phyloP scores from a whole-genome alignment of 2,797 vertebrate genomes.

The Squalus acanthias region DNA sequence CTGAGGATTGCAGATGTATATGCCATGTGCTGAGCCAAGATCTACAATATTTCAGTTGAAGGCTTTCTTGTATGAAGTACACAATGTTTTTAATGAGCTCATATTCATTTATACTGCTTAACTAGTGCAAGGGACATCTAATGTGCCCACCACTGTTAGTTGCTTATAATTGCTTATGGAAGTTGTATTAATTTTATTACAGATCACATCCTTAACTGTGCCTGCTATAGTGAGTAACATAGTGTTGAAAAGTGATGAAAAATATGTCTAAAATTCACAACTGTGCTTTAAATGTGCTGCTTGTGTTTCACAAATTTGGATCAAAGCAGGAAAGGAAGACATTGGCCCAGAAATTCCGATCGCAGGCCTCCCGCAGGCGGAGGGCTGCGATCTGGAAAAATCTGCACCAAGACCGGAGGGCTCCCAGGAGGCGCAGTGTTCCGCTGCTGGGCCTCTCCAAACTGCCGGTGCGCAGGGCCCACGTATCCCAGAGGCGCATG shows the following conservation, averaged over 20 bases:
- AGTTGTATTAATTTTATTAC: background rate
- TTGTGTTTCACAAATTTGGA: background rate
- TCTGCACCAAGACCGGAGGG: too few species aligned
- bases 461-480: too few species aligned
- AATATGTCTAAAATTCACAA: background rate
- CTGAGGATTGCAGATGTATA: background rate
- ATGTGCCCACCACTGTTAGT: background rate
- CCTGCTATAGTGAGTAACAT: background rate
- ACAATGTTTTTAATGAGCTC: background rate
- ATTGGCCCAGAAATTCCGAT: background rate
- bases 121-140: background rate
- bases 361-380: too few species aligned
- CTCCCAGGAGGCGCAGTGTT: too few species aligned
- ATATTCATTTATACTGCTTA: background rate
- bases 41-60: background rate
- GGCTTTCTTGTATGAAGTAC: background rate
- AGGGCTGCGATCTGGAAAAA: too few species aligned
- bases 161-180: background rate
- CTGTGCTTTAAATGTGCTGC: background rate
- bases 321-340: background rate
- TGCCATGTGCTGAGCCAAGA: background rate
- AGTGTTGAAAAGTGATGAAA: background rate
- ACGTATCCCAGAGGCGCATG: too few species aligned
- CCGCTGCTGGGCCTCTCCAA: too few species aligned
- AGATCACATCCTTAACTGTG: background rate